Conservation (phyloP, 2,888 invertebrate species). For the Mesochorus sp. region DNA sequence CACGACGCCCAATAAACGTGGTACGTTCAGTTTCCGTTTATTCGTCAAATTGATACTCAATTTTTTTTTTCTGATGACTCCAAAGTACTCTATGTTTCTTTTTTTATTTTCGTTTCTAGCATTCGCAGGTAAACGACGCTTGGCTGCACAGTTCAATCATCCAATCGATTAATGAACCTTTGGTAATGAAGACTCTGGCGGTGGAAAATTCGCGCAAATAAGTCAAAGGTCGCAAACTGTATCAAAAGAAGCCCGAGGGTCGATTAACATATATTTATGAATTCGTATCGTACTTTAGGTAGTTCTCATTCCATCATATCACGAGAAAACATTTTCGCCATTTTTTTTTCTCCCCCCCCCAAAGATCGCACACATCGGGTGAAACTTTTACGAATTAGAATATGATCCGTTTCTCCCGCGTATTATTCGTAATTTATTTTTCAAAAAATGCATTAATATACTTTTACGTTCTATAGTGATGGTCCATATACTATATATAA, state of each 20-base stretch:
- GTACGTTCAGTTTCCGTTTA: constrained; percentile 64
- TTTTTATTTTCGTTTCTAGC: constrained; percentile 69
- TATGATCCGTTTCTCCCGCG: constrained; percentile 7
- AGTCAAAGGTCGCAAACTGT: neutral
- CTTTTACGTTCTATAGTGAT: constrained; percentile 32
- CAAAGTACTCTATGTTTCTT: neutral
- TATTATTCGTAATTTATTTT: constrained; percentile 66
- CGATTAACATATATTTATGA: neutral
- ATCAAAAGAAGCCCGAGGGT: constrained; percentile 4
- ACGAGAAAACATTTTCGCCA: constrained; percentile 2
- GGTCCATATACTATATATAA: constrained; percentile 9
- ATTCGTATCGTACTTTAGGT: constrained; percentile 1
- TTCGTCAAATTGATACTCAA: neutral
- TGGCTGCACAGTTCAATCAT: constrained; percentile 82
- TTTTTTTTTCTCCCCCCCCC: too few species aligned
- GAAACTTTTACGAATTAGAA: neutral
- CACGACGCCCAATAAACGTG: constrained; percentile 74
- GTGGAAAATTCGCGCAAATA: neutral
- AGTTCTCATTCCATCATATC: neutral
- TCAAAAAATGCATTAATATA: constrained; percentile 61
- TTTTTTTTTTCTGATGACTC: neutral
- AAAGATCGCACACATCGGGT: neutral
- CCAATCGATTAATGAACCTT: constrained; percentile 72
- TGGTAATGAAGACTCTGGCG: neutral
- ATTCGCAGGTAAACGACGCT: constrained; percentile 80